Evolutionary conservation across 2,888 invertebrate species (phyloP).

Genomic region (Cactoblastis cactorum): DNA sequence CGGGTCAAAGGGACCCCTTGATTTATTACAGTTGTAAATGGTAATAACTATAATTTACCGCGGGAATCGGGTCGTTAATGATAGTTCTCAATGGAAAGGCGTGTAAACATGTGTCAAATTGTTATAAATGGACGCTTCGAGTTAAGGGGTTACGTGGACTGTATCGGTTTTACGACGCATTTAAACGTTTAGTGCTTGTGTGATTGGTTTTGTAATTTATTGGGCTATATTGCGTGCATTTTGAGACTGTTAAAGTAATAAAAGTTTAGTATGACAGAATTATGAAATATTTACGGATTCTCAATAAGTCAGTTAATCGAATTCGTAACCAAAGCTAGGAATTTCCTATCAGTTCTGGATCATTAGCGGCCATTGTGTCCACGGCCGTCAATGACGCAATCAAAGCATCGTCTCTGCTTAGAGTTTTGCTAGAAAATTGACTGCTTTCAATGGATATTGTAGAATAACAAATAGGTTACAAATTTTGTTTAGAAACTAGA

Average conservation of each 20-base stretch:
- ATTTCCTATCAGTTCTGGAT: background rate
- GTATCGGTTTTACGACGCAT: constrained; percentile 1
- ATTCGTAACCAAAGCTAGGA: constrained; percentile 5
- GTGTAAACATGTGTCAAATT: constrained; percentile 24
- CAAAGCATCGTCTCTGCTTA: constrained; percentile 4
- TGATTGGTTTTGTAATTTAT: background rate
- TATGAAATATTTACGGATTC: no score
- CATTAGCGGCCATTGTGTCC: constrained; percentile 9
- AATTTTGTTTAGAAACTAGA: no score
- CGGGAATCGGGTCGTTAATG: constrained; percentile 39
- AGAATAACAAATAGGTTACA: no score
- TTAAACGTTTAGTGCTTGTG: background rate
- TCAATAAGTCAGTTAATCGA: no score
- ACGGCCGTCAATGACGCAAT: constrained; percentile 14
- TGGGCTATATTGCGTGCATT: background rate
- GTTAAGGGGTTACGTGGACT: constrained; percentile 3
- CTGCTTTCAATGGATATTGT: no score
- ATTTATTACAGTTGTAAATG: constrained; percentile 36
- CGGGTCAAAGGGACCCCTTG: constrained; percentile 35
- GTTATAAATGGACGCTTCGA: constrained; percentile 17
- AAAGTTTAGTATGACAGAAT: no score
- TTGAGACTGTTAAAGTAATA: background rate
- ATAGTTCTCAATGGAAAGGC: constrained; percentile 22
- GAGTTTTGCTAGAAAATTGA: constrained; percentile 7
- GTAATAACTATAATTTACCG: constrained; percentile 48